Conservation (phyloP, 2,797 vertebrate genomes). For the Acipenser transmontanus region DNA sequence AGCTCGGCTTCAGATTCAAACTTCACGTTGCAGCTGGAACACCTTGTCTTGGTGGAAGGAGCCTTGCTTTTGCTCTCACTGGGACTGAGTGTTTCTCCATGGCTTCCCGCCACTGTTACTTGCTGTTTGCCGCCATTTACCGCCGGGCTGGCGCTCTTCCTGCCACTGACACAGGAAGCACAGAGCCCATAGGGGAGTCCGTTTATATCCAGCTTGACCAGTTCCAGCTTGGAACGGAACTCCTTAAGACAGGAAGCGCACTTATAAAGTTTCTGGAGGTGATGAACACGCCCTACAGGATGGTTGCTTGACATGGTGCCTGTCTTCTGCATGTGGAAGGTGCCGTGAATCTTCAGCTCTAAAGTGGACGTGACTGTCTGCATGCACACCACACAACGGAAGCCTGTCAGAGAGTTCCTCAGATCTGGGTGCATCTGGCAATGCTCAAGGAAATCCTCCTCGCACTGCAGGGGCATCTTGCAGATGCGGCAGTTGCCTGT, state of each 20-base stretch:
- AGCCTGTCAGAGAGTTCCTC: conserved; percentile 94
- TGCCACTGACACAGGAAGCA: conserved; percentile 79
- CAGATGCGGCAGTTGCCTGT: conserved; percentile 97
- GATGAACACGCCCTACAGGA: conserved; percentile 59
- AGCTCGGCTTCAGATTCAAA: conserved; percentile 94
- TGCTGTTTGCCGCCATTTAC: conserved; percentile 63
- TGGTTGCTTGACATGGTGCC: conserved; percentile 69
- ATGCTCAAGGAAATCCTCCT: conserved; percentile 98
- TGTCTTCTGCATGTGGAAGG: conserved; percentile 99
- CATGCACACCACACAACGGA: conserved; percentile 98
- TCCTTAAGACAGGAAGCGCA: conserved; percentile 96
- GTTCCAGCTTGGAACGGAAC: conserved; percentile 89
- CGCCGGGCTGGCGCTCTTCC: conserved; percentile 78
- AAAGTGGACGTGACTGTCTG: conserved; percentile 97
- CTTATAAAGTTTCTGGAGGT: conserved; percentile 80
- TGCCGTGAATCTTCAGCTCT: conserved; percentile 97
- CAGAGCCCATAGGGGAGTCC: conserved; percentile 94
- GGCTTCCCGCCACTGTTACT: conserved; percentile 63
- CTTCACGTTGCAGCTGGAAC: conserved; percentile 96
- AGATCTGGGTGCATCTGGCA: conserved; percentile 98
- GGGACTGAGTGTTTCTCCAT: conserved; percentile 79
- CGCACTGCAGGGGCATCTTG: conserved; percentile 92
- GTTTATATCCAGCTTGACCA: conserved; percentile 95
- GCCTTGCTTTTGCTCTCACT: conserved; percentile 80
- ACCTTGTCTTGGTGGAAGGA: conserved; percentile 83